Conservation (phyloP, 37 sponge, comb jelly and placozoan species). For the Halichondria panicea region DNA sequence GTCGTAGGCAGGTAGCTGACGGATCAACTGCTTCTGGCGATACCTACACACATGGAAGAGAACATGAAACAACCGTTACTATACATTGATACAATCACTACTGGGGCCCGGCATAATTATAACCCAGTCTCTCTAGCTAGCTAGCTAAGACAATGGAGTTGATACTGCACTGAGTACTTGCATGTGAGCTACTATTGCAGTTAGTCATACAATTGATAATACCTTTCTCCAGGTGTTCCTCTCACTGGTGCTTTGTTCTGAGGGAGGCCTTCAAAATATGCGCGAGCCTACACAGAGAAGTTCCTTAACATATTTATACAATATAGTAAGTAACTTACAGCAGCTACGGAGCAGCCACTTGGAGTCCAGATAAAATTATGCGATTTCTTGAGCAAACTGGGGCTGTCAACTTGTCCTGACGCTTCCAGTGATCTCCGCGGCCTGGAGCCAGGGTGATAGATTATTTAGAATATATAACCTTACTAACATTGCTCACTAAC, state of each 20-base stretch:
- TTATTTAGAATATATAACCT: background rate
- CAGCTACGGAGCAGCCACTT: conserved; percentile 5
- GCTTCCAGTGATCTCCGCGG: background rate
- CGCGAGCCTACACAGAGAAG: conserved; percentile 29
- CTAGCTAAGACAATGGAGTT: too few relatives aligned
- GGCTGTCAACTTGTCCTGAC: conserved; percentile 36
- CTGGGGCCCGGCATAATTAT: too few relatives aligned
- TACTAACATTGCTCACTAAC: background rate
- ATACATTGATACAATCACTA: too few relatives aligned
- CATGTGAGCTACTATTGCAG: too few relatives aligned
- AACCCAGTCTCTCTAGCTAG: too few relatives aligned
- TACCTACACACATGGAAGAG: too few relatives aligned
- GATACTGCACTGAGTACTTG: too few relatives aligned
- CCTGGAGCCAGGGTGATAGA: background rate
- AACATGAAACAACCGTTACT: too few relatives aligned
- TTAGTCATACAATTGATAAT: too few relatives aligned
- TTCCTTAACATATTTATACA: background rate
- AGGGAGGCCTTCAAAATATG: conserved; percentile 72
- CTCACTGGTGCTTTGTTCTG: conserved; percentile 72
- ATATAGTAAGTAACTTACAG: conserved; percentile 9
- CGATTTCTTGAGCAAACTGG: conserved; percentile 43
- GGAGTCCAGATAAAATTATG: conserved; percentile 45
- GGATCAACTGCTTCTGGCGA: conserved; percentile 84
- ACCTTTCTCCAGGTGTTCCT: conserved; percentile 64
- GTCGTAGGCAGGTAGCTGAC: conserved; percentile 93